phyloP scores from a whole-genome alignment of 2,113 vertebrate species.

The Phodopus roborovskii region DNA sequence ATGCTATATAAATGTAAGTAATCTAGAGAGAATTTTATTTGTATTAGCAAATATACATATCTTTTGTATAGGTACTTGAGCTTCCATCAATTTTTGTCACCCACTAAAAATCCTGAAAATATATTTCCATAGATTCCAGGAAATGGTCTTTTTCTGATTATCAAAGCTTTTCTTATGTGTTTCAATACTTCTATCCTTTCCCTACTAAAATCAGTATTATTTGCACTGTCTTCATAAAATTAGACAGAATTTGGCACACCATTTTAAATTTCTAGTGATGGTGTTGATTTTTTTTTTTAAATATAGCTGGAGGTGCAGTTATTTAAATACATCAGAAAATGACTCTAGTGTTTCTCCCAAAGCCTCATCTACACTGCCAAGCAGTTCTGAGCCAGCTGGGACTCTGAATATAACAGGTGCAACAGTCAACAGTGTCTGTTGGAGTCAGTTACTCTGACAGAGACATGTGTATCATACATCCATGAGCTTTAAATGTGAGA shows the following conservation, averaged over 20 bases:
- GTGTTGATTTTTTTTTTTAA: not conserved
- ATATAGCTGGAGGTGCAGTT: not conserved
- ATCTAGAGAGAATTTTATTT: not conserved
- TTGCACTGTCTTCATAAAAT: not conserved
- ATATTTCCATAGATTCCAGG: not conserved
- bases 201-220: not conserved
- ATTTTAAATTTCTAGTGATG: not conserved
- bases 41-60: not conserved
- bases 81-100: not conserved
- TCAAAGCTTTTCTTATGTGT: not conserved
- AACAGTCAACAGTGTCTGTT: rapidly evolving
- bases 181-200: not conserved
- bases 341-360: not conserved
- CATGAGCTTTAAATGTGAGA: rapidly evolving
- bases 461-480: rapidly evolving
- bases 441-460: not conserved
- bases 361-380: not conserved
- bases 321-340: not conserved
- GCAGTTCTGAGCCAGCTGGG: not conserved
- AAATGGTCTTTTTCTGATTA: not conserved
- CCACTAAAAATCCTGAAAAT: not conserved
- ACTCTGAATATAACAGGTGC: not conserved
- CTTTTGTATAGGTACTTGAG: rapidly evolving
- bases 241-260: not conserved
- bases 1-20: not conserved